These are phyloP conservation scores for Tetramorium simillimum DNA, from an alignment of 1,140 invertebrate species.

Conservation along the genomic window DNA sequence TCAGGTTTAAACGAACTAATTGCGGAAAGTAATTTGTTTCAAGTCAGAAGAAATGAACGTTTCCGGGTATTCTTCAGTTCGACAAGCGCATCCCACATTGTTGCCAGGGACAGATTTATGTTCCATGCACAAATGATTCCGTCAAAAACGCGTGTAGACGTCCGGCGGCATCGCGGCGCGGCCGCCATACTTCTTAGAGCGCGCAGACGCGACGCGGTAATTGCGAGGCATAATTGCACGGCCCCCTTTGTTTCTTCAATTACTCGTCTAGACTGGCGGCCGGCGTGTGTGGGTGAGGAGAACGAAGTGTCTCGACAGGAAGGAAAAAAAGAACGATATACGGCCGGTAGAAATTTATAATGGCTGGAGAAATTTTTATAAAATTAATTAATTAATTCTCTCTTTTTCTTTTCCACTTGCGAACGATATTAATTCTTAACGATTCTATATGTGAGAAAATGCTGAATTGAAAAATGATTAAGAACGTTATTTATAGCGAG, in stretches of 20 bases:
- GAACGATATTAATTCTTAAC: background rate
- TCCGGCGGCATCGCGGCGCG: slow-evolving; percentile 46
- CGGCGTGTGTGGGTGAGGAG: slow-evolving; percentile 17
- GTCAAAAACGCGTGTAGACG: slow-evolving; percentile 71
- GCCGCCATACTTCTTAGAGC: slow-evolving; percentile 66
- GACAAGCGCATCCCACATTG: background rate
- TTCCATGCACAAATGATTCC: slow-evolving; percentile 72
- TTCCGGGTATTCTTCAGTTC: background rate
- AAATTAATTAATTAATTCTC: slow-evolving; percentile 73
- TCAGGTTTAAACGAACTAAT: background rate
- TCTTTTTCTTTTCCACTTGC: background rate
- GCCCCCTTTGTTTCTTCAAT: slow-evolving; percentile 83
- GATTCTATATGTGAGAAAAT: background rate
- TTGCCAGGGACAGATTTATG: slow-evolving; percentile 36
- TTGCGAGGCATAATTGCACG: slow-evolving; percentile 78
- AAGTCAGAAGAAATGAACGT: background rate
- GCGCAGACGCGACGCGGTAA: slow-evolving; percentile 69
- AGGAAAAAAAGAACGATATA: background rate
- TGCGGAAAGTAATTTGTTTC: background rate
- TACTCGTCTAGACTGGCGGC: slow-evolving; percentile 76
- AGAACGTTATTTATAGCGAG: slow-evolving; percentile 86
- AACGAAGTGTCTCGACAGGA: slow-evolving; percentile 23
- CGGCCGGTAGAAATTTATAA: slow-evolving; percentile 42
- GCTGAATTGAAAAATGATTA: background rate
- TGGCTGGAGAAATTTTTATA: slow-evolving; percentile 77